Percentiles rank a stretch among this genome's conserved stretches.
Evolutionary conservation across 2,888 invertebrate genomes (phyloP).

Genomic region (Pollenia griseotomentosa): DNA sequence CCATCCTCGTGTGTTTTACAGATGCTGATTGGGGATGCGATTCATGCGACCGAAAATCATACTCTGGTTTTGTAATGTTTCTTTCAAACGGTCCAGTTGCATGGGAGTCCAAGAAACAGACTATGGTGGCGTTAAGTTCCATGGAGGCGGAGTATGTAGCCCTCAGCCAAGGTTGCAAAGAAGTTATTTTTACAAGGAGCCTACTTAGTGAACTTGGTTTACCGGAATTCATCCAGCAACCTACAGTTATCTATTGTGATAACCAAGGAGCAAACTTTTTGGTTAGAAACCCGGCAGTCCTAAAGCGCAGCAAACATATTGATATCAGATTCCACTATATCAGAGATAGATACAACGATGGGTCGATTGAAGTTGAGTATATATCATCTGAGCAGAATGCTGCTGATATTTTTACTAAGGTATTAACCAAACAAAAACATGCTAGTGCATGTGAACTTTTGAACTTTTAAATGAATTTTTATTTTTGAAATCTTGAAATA

Average conservation of each 20-base stretch:
- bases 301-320: constrained; percentile 60
- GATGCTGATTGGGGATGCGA: constrained; percentile 68
- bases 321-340: constrained; percentile 52
- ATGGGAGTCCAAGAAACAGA: constrained; percentile 72
- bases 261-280: constrained; percentile 59
- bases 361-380: constrained; percentile 49
- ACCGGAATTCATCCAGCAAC: too few species aligned
- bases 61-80: constrained; percentile 62
- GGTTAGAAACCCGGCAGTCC: constrained; percentile 58
- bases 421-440: constrained; percentile 50
- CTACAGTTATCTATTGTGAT: too few species aligned
- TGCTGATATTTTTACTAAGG: constrained; percentile 58
- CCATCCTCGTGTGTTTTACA: constrained; percentile 16
- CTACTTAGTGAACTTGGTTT: too few species aligned
- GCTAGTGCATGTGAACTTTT: constrained; percentile 33
- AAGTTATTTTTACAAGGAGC: constrained; percentile 58
- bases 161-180: constrained; percentile 55
- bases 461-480: not conserved
- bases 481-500: not conserved
- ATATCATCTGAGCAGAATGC: constrained; percentile 65
- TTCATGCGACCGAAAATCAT: constrained; percentile 61
- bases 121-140: constrained; percentile 62
- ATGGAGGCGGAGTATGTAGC: constrained; percentile 71
- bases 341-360: constrained; percentile 43
- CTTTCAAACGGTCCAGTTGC: constrained; percentile 60